phyloP scores from a whole-genome alignment of 2,888 invertebrate genomes.

The Allolobophora icterica region DNA sequence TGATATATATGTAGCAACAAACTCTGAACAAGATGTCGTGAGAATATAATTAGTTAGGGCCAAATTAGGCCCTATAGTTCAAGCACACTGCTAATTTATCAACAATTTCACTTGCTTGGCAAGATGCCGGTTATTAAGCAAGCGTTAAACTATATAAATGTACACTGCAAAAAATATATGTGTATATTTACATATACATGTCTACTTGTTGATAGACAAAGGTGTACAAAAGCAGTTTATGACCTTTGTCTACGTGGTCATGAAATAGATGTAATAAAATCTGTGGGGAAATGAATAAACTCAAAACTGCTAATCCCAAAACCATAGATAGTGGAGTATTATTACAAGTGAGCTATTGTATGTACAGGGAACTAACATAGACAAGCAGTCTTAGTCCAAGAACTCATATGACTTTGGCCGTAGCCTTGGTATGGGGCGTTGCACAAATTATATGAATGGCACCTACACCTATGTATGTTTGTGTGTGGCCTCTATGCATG shows the following conservation, averaged over 20 bases:
- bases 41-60: neutral
- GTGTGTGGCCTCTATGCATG: neutral
- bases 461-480: neutral
- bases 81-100: neutral
- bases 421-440: neutral
- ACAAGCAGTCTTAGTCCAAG: neutral
- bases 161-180: neutral
- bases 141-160: neutral
- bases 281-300: neutral
- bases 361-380: neutral
- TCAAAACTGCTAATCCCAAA: neutral
- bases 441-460: neutral
- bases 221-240: neutral
- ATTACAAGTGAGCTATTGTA: neutral
- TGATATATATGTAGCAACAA: neutral
- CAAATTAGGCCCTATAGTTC: neutral
- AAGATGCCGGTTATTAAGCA: neutral
- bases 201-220: neutral
- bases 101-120: no score
- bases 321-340: neutral
- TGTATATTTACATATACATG: neutral
- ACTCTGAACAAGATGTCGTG: neutral
- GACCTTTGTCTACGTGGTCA: neutral
- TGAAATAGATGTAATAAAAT: neutral
- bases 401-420: neutral